Evolutionary conservation across 2,113 vertebrate genomes (phyloP).

Genomic region (Capreolus pygargus): DNA sequence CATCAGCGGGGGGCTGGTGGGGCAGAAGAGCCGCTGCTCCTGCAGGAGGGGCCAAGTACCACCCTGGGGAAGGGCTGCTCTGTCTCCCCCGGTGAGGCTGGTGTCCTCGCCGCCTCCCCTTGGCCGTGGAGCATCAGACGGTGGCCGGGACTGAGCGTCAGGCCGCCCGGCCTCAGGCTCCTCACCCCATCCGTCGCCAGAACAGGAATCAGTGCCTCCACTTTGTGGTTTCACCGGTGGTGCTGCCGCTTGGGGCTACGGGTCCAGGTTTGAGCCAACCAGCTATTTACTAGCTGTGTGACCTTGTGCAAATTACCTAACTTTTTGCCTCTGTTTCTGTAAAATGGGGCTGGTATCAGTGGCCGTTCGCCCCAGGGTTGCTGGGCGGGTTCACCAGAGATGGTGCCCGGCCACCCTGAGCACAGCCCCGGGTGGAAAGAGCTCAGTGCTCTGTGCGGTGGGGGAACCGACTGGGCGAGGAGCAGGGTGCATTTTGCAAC

Average conservation of each 20-base stretch:
- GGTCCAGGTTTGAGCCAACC: neutral
- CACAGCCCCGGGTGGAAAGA: accelerated
- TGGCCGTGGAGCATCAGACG: neutral
- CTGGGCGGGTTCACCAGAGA: neutral
- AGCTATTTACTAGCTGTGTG: neutral
- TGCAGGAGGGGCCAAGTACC: neutral
- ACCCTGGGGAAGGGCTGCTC: neutral
- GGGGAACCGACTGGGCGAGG: neutral
- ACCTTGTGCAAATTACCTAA: neutral
- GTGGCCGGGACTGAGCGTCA: neutral
- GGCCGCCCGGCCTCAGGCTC: neutral
- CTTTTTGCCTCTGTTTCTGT: neutral
- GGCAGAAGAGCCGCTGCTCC: neutral
- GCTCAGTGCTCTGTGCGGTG: neutral
- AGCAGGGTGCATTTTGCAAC: neutral
- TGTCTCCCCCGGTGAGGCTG: neutral
- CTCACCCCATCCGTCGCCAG: neutral
- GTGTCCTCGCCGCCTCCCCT: accelerated
- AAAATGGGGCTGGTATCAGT: neutral
- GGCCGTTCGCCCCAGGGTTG: neutral
- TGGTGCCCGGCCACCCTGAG: neutral
- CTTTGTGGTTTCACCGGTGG: neutral
- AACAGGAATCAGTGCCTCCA: neutral
- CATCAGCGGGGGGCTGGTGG: neutral
- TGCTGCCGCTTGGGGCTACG: neutral